These are phyloP conservation scores for Sparidentex hasta DNA, from an alignment of 2,797 vertebrate genomes.

Conservation along the genomic window DNA sequence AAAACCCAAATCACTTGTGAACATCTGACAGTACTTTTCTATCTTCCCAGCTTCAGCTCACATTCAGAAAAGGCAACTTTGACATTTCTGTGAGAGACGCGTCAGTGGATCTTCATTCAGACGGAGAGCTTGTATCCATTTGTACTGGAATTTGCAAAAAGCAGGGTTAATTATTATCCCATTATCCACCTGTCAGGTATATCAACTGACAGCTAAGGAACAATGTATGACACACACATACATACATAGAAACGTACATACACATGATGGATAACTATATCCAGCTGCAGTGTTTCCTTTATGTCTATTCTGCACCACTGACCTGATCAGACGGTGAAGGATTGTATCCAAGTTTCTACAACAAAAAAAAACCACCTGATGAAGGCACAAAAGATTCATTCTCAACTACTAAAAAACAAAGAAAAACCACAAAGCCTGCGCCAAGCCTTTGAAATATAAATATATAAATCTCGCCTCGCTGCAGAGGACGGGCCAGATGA, in stretches of 20 bases:
- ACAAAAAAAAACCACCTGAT: constrained; percentile 19
- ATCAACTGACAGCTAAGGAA: constrained; percentile 7
- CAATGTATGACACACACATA: not conserved
- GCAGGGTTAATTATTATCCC: constrained; percentile 3
- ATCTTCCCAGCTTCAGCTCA: too few relatives aligned
- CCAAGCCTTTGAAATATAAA: not conserved
- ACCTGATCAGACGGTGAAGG: constrained; percentile 13
- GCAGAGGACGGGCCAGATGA: constrained; percentile 1
- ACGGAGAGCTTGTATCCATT: constrained; percentile 14
- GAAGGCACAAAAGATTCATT: constrained; percentile 19
- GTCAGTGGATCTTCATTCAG: constrained; percentile 9
- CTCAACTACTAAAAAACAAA: not conserved
- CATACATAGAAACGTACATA: not conserved
- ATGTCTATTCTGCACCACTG: not conserved
- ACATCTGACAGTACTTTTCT: too few relatives aligned
- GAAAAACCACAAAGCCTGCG: not conserved
- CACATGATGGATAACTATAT: not conserved
- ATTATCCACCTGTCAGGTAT: not conserved
- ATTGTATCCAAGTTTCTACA: constrained; percentile 2
- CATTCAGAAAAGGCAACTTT: too few relatives aligned
- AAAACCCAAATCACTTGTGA: too few relatives aligned
- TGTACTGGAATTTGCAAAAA: constrained; percentile 29
- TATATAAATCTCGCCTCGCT: not conserved
- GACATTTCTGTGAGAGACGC: not conserved
- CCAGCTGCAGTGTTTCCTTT: not conserved